Evolutionary conservation across 2,888 invertebrate species (phyloP).

Genomic region (Pristionchus maxplancki): DNA sequence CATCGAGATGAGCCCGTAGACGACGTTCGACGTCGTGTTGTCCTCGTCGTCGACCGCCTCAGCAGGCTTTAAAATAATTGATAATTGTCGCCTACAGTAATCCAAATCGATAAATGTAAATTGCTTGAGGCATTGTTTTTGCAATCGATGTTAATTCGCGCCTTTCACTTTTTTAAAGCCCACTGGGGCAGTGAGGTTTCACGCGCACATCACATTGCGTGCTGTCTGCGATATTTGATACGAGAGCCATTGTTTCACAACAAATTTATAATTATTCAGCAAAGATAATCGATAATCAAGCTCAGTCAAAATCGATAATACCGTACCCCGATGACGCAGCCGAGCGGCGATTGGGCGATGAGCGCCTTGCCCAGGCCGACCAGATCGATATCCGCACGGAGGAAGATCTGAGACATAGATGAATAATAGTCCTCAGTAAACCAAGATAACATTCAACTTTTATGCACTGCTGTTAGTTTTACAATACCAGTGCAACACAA

Average conservation of each 20-base stretch:
- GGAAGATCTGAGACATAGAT: constrained; percentile 66
- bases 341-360: constrained; percentile 64
- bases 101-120: too few relatives aligned
- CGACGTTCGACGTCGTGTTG: constrained; percentile 61
- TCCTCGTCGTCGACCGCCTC: constrained; percentile 68
- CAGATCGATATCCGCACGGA: constrained; percentile 69
- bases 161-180: too few relatives aligned
- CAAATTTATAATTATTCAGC: neutral
- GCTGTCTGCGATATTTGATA: too few relatives aligned
- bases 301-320: too few relatives aligned
- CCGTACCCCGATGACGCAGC: constrained; percentile 59
- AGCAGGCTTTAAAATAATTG: constrained; percentile 57
- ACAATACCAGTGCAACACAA: too few relatives aligned
- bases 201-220: neutral
- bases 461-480: too few relatives aligned
- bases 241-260: too few relatives aligned
- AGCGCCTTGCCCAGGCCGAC: constrained; percentile 65
- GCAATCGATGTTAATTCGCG: too few relatives aligned
- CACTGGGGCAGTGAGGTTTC: neutral
- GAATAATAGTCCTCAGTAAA: too few relatives aligned
- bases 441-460: too few relatives aligned
- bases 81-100: neutral
- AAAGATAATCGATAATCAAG: neutral
- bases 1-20: constrained; percentile 54
- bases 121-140: too few relatives aligned